Percentiles rank a stretch among this genome's conserved stretches.
Evolutionary conservation across 2,113 vertebrate species (phyloP).

Genomic region (Piaya cayana): DNA sequence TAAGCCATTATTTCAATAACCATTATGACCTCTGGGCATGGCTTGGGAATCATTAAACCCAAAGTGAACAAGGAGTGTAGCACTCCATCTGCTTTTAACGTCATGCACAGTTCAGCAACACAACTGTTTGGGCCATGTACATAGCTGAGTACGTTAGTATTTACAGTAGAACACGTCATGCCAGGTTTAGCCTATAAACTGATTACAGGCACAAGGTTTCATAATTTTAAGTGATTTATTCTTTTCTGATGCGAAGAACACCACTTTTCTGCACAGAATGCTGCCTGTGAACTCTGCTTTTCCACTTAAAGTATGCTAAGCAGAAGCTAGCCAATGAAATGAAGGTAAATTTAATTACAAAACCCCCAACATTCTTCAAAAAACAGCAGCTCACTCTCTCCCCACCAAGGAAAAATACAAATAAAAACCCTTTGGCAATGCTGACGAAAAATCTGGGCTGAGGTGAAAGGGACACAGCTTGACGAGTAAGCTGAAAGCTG

Average conservation of each 20-base stretch:
- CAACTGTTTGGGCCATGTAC: background rate
- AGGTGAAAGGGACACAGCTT: conserved; percentile 53
- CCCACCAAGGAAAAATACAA: conserved; percentile 25
- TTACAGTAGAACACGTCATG: conserved; percentile 30
- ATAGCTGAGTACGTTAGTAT: conserved; percentile 20
- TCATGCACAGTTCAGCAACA: background rate
- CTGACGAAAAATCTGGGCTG: conserved; percentile 53
- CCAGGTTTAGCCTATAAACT: conserved; percentile 29
- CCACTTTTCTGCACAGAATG: conserved; percentile 4
- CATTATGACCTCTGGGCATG: fast-evolving
- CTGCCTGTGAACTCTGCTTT: conserved; percentile 56
- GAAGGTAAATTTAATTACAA: conserved; percentile 72
- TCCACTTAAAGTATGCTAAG: conserved; percentile 58
- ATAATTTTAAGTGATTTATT: conserved; percentile 53
- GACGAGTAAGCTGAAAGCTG: conserved; percentile 59
- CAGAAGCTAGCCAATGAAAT: conserved; percentile 65
- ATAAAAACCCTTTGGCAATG: conserved; percentile 43
- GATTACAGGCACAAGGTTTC: conserved; percentile 6
- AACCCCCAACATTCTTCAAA: conserved; percentile 38
- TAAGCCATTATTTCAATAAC: conserved; percentile 3
- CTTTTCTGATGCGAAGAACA: conserved; percentile 48
- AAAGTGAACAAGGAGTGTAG: background rate
- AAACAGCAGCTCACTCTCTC: background rate
- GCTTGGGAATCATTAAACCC: background rate
- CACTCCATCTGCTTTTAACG: conserved; percentile 11